phyloP scores from a whole-genome alignment of 2,888 invertebrate species.

The Colostygia pectinataria region DNA sequence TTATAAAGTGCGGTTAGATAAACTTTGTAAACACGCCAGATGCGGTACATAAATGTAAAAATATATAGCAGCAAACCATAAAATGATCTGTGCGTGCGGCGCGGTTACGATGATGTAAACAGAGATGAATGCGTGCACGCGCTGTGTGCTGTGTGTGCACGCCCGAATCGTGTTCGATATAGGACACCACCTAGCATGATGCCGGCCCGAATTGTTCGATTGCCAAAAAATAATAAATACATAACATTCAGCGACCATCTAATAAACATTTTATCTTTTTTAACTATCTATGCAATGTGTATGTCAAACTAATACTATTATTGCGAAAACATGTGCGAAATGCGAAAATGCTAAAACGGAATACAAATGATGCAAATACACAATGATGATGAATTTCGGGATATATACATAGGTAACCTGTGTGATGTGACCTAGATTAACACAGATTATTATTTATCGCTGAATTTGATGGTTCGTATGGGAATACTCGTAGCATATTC shows the following conservation, averaged over 20 bases:
- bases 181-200: slow-evolving; percentile 16
- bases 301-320: no score
- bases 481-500: no score
- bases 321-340: not conserved
- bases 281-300: not conserved
- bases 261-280: no score
- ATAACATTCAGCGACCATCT: no score
- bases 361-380: no score
- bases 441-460: no score
- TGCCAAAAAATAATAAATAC: slow-evolving; percentile 5
- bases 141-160: slow-evolving; percentile 28
- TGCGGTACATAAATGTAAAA: slow-evolving; percentile 59
- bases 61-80: slow-evolving; percentile 61
- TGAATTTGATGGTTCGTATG: no score
- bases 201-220: slow-evolving; percentile 7
- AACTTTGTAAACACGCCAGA: slow-evolving; percentile 66
- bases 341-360: no score
- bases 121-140: slow-evolving; percentile 41
- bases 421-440: no score
- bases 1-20: slow-evolving; percentile 46
- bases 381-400: no score
- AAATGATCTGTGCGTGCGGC: slow-evolving; percentile 58
- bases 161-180: slow-evolving; percentile 34
- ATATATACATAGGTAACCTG: no score
- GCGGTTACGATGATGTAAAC: slow-evolving; percentile 58